Evolutionary conservation across 2,888 invertebrate genomes (phyloP), one percentile per base, ranked within the genome.

Genomic region (Digitonthophagus gazella): DNA sequence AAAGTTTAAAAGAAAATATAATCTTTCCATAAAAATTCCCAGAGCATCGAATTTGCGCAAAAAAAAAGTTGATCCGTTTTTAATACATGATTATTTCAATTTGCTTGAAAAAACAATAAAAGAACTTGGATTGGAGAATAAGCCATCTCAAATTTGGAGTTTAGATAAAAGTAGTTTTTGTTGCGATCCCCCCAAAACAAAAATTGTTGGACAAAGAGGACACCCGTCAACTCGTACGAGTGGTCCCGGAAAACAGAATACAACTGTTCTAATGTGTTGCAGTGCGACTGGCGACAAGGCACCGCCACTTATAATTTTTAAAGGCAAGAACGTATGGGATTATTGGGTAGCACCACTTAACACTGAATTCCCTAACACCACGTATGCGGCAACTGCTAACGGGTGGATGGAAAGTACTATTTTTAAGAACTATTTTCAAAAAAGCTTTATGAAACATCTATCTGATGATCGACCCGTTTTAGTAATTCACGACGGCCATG

Each of bases 291-390:
- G 78, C 56, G 73, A 75, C 0, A 80, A 79, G 72, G 73, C 72
- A 8, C 77, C 77, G 19, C 80, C 80, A 20, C 71, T 81, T 22
- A 78, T 80, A 54, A 76, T 79, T 58, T 78, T 76, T 71, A 78
- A 79, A 67, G 76, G 79, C 14, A 79, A 79, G 73, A 74, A 78
- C 74, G 71, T 78, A n/a, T 82, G 80, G 78, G 77, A 80, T 71
- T 71, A 76, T 65, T 81, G 78, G 79, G 71, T 76, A 63, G 77
- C 78, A 19, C 71, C 72, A 54, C 71, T 72, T 65, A 72, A 70
- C 55, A 66, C 73, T 67, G 75, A 68, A 0, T 79, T 72, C 72
- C 76, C 76, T 56, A 74, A 72, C 8, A 70, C 78, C 1, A 61
- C 78, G 15, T 76, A 75, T 72, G 73, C 75, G 4, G 80, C 80